Evolutionary conservation across 2,113 vertebrate genomes (phyloP).

Genomic region (Daphoenositta chrysoptera): DNA sequence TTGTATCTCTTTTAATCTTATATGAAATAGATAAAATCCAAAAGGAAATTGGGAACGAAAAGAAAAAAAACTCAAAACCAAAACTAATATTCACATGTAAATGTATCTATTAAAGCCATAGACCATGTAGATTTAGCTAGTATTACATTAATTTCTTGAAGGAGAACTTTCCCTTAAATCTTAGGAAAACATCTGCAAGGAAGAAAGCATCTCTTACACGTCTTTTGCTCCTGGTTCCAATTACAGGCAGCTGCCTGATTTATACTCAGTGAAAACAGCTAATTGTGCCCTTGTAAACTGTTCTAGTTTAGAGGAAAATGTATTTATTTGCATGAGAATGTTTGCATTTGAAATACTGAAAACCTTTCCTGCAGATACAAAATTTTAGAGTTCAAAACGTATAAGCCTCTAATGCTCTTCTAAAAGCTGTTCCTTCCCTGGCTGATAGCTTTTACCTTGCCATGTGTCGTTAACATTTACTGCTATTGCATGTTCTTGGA

Average conservation of each 20-base stretch:
- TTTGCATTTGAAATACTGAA: background rate
- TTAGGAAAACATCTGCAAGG: background rate
- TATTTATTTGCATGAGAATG: background rate
- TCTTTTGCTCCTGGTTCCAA: background rate
- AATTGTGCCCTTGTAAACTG: background rate
- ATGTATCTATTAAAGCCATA: background rate
- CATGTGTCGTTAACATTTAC: background rate
- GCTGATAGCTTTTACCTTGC: background rate
- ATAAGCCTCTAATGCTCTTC: background rate
- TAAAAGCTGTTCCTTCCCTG: background rate
- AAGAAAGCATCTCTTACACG: background rate
- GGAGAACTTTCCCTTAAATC: background rate
- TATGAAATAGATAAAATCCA: background rate
- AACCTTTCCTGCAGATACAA: background rate
- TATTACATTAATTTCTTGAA: background rate
- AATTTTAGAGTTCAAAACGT: background rate
- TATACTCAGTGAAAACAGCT: background rate
- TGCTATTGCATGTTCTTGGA: background rate
- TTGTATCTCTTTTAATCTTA: background rate
- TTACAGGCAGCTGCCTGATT: conserved; percentile 28
- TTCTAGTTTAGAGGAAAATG: background rate
- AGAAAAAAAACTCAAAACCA: background rate
- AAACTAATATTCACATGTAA: background rate
- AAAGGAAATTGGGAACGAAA: background rate
- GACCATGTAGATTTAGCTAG: background rate